phyloP scores from a whole-genome alignment of 1,140 invertebrate genomes.

The Stenopsyche tienmushanensis region DNA sequence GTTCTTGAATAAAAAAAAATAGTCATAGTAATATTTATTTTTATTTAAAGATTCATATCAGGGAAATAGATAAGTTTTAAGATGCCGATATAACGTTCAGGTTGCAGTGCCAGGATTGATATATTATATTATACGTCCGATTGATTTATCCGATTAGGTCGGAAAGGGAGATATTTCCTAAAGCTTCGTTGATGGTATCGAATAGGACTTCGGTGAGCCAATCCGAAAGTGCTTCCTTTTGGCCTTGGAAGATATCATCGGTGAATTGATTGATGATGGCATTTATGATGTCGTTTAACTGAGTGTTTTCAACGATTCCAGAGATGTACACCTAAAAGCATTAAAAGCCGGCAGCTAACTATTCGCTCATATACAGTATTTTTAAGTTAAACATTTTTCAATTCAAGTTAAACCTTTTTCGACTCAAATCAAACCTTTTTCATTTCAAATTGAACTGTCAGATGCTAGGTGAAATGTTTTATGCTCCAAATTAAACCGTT shows the following conservation, averaged over 20 bases:
- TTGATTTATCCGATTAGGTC: slow-evolving; percentile 29
- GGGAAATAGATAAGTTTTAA: no score
- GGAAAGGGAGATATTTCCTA: slow-evolving; percentile 16
- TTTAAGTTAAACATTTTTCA: no score
- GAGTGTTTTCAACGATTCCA: slow-evolving; percentile 5
- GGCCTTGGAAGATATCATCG: slow-evolving; percentile 35
- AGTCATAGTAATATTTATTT: no score
- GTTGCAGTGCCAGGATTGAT: no score
- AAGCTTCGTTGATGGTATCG: slow-evolving; percentile 25
- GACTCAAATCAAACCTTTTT: background rate
- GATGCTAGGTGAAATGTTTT: background rate
- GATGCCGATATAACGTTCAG: no score
- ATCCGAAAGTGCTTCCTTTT: slow-evolving; percentile 16
- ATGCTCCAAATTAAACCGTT: background rate
- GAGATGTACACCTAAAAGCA: slow-evolving; percentile 22
- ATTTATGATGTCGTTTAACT: slow-evolving; percentile 24
- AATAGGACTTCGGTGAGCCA: slow-evolving; percentile 17
- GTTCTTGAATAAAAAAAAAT: no score
- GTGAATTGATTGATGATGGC: slow-evolving; percentile 27
- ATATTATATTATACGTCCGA: no score
- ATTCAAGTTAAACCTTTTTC: no score
- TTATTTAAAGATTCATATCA: no score
- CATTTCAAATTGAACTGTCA: background rate
- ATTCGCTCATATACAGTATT: no score
- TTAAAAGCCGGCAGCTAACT: no score